Conservation (phyloP, 2,113 vertebrate species). For the Pavo muticus region DNA sequence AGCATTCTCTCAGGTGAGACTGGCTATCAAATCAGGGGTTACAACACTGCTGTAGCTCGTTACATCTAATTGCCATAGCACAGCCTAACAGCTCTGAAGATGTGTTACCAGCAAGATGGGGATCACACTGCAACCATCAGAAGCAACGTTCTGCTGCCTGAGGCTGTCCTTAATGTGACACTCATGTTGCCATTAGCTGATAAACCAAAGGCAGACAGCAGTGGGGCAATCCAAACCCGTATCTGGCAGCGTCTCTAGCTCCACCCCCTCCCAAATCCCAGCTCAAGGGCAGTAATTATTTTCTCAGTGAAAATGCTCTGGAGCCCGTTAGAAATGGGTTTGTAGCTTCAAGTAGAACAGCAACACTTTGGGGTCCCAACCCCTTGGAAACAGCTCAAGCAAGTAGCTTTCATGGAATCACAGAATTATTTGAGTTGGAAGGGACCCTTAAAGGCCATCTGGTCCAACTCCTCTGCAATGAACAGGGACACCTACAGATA, state of each 20-base stretch:
- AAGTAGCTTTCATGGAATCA: neutral
- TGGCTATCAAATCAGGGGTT: neutral
- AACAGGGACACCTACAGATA: no score
- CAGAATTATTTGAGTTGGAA: no score
- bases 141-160: neutral
- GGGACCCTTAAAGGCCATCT: no score
- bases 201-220: neutral
- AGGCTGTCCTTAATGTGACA: neutral
- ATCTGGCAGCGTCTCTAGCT: neutral
- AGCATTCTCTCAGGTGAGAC: neutral
- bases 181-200: neutral
- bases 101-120: neutral
- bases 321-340: neutral
- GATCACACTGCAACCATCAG: neutral
- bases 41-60: neutral
- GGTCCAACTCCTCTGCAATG: no score
- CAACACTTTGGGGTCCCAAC: neutral
- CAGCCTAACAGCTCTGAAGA: neutral
- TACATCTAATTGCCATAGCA: neutral
- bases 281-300: neutral
- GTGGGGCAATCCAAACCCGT: neutral
- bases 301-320: neutral
- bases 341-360: neutral
- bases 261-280: neutral
- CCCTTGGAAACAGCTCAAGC: neutral